Evolutionary conservation across 2,113 vertebrate species (phyloP).

Genomic region (Aythya baeri): DNA sequence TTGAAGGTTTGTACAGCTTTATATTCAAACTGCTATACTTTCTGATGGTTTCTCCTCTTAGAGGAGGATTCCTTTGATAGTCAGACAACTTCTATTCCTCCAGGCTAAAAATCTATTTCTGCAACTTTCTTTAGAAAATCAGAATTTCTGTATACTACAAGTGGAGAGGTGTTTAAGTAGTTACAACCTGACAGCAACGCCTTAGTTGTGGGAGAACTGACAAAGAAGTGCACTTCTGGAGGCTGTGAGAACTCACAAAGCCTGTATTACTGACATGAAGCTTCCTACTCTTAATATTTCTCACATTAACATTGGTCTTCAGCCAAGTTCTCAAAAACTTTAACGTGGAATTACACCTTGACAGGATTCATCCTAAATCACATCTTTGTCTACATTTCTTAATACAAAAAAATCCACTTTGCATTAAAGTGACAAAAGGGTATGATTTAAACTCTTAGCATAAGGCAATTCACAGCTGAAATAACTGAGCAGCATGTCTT

Average conservation of each 20-base stretch:
- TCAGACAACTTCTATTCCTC: slow-evolving; percentile 57
- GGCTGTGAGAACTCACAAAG: slow-evolving; percentile 13
- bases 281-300: slow-evolving; percentile 64
- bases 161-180: slow-evolving; percentile 50
- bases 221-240: slow-evolving; percentile 27
- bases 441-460: slow-evolving; percentile 58
- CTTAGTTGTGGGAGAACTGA: slow-evolving; percentile 53
- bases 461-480: slow-evolving; percentile 32
- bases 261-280: slow-evolving; percentile 24
- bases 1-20: slow-evolving; percentile 70
- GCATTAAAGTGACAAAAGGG: slow-evolving; percentile 62
- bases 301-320: slow-evolving; percentile 44
- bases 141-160: slow-evolving; percentile 64
- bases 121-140: slow-evolving; percentile 66
- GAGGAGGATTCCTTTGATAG: slow-evolving; percentile 68
- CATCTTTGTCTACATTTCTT: slow-evolving; percentile 66
- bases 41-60: slow-evolving; percentile 57
- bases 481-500: neutral
- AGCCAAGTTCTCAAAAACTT: slow-evolving; percentile 49
- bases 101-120: slow-evolving; percentile 70
- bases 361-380: slow-evolving; percentile 74
- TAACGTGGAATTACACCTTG: slow-evolving; percentile 57
- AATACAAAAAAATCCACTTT: slow-evolving; percentile 60
- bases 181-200: slow-evolving; percentile 61
- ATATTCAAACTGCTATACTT: slow-evolving; percentile 59